Evolutionary conservation across 1,140 invertebrate genomes (phyloP), one percentile per base, ranked within the genome.

Genomic region (Nylanderia fulva): DNA sequence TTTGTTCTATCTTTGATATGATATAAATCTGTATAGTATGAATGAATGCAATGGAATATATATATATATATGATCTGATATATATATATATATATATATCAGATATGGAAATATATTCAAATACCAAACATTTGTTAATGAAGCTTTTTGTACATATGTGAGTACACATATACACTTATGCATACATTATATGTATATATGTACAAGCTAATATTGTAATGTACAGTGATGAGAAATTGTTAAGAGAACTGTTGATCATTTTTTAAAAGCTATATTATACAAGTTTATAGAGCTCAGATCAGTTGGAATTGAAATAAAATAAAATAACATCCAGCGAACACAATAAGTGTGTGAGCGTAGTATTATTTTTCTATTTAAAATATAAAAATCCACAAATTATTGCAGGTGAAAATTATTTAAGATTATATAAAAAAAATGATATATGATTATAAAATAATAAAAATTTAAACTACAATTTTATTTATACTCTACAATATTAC

Each of bases 181-280:
- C 2, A 56, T 54, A 63, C 18, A 42, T 60, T 45, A 24, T 75
- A 61, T 39, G 64, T 89, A 86, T 24, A 88, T 83, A 88, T 84
- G 36, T 74, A 54, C 42, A 85, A 85, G 72, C 64, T 74, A 13
- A 64, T 85, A 64, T 82, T 52, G 15, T 27, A 68, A 5, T 84
- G 45, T 80, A 74, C 27, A 61, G 18, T 45, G 1, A 60, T 48
- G 58, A 75, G 15, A 72, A 58, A 52, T 63, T 71, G 76, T 71
- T 82, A 52, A 80, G 13, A 63, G 52, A 85, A 66, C 7, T 66
- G 66, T 79, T 72, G 33, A 77, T 74, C 85, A 75, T 88, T 82
- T 85, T 87, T 77, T 60, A 80, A 79, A 87, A 27, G 68, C 5
- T 88, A 69, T 86, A 68, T 82, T 85, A 74, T 87, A 87, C 39